phyloP scores from a whole-genome alignment of 2,797 vertebrate genomes.

The Mallotus villosus region DNA sequence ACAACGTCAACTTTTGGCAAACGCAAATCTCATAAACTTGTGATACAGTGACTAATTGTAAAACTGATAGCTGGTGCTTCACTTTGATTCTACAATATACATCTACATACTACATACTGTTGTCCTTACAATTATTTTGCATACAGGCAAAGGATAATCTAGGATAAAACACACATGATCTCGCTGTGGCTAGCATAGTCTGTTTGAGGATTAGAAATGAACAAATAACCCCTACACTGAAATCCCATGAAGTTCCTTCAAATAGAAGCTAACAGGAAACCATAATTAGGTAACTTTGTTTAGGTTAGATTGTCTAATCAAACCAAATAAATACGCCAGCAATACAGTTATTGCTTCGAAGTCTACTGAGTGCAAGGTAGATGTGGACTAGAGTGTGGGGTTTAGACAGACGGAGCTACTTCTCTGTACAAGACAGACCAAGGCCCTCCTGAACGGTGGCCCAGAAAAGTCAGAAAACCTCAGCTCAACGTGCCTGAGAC shows the following conservation, averaged over 20 bases:
- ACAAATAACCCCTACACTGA: background rate
- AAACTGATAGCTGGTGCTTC: slow-evolving; percentile 23
- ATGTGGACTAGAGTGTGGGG: slow-evolving; percentile 8
- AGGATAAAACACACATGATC: background rate
- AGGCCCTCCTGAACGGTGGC: slow-evolving; percentile 6
- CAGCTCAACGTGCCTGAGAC: slow-evolving; percentile 7
- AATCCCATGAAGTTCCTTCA: background rate
- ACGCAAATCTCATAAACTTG: background rate
- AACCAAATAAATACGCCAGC: background rate
- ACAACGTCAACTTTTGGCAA: background rate
- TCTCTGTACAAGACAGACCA: background rate
- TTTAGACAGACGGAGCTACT: background rate
- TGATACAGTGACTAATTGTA: slow-evolving; percentile 9
- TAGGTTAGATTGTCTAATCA: background rate
- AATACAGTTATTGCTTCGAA: slow-evolving; percentile 40
- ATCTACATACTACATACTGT: background rate
- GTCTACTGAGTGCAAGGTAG: background rate
- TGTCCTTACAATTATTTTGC: slow-evolving; percentile 12
- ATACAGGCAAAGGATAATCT: slow-evolving; percentile 3
- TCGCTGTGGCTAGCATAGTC: slow-evolving; percentile 10
- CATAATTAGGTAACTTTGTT: background rate
- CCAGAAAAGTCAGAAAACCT: slow-evolving; percentile 21
- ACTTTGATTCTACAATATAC: slow-evolving; percentile 24
- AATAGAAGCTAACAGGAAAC: background rate
- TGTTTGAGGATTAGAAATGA: background rate